phyloP scores from a whole-genome alignment of 2,797 vertebrate genomes.

The Yasuhikotakia modesta region DNA sequence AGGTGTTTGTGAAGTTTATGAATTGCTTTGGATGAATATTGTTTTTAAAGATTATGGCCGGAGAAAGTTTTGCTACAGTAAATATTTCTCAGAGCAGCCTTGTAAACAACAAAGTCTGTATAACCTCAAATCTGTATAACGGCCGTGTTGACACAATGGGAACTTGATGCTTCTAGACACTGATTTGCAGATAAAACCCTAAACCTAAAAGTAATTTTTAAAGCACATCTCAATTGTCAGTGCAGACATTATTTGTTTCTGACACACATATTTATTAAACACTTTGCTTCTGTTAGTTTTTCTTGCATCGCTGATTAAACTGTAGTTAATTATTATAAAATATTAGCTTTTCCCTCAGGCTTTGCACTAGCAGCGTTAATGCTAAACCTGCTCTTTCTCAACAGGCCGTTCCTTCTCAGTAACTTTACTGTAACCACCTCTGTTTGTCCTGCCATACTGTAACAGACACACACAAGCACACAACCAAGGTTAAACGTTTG shows the following conservation, averaged over 20 bases:
- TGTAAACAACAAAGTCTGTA: too few species aligned
- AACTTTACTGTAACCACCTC: not conserved
- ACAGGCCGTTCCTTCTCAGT: not conserved
- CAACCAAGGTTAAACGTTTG: not conserved
- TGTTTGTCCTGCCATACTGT: conserved; percentile 4
- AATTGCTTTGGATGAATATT: not conserved
- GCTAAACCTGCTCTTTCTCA: conserved; percentile 4
- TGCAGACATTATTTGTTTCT: not conserved
- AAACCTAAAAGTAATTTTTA: too few species aligned
- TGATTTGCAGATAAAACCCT: too few species aligned
- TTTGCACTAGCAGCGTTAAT: conserved; percentile 5
- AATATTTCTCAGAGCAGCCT: too few species aligned
- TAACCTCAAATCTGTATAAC: too few species aligned
- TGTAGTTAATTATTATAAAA: not conserved
- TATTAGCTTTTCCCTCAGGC: conserved; percentile 15
- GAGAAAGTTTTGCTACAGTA: too few species aligned
- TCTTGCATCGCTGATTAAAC: conserved; percentile 7
- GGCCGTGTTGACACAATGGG: too few species aligned
- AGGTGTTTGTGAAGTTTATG: not conserved
- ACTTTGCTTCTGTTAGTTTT: not conserved
- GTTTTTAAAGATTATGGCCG: not conserved
- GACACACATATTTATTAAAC: not conserved
- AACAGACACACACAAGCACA: not conserved
- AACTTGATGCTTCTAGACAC: too few species aligned
- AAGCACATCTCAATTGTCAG: too few species aligned